A percentile compares a stretch with the other conserved stretches of the same genome.
Conservation (phyloP, 2,888 invertebrate species). For the Aethes cnicana region DNA sequence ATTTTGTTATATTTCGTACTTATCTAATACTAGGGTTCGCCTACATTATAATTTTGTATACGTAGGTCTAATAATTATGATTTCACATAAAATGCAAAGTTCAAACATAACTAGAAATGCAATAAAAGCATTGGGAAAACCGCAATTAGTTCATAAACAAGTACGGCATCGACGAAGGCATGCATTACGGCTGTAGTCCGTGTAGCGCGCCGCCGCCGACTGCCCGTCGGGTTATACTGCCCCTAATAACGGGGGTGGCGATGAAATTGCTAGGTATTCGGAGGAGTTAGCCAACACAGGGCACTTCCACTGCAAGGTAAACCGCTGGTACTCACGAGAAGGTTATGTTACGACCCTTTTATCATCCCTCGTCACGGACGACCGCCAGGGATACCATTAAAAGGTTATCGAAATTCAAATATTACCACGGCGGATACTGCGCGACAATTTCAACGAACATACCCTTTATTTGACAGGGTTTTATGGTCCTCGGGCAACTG, state of each 20-base stretch:
- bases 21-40: too few species aligned
- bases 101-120: conserved; percentile 2
- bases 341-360: conserved; percentile 58
- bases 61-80: neutral
- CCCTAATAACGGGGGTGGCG: conserved; percentile 67
- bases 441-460: conserved; percentile 40
- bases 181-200: conserved; percentile 59
- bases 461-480: conserved; percentile 32
- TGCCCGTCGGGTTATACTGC: conserved; percentile 61
- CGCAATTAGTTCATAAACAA: conserved; percentile 31
- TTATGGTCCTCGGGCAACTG: conserved; percentile 20
- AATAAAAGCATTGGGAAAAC: conserved; percentile 12
- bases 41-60: neutral
- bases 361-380: conserved; percentile 58
- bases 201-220: conserved; percentile 60
- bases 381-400: conserved; percentile 49
- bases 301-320: conserved; percentile 63
- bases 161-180: conserved; percentile 41
- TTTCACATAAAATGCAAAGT: neutral
- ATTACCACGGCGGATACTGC: conserved; percentile 45
- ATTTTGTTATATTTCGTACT: conserved; percentile 15
- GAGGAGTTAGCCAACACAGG: conserved; percentile 57
- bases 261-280: conserved; percentile 64
- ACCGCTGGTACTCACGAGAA: conserved; percentile 62
- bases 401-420: conserved; percentile 47